Conservation (phyloP, 2,797 vertebrate genomes). For the Tragelaphus eurycerus region DNA sequence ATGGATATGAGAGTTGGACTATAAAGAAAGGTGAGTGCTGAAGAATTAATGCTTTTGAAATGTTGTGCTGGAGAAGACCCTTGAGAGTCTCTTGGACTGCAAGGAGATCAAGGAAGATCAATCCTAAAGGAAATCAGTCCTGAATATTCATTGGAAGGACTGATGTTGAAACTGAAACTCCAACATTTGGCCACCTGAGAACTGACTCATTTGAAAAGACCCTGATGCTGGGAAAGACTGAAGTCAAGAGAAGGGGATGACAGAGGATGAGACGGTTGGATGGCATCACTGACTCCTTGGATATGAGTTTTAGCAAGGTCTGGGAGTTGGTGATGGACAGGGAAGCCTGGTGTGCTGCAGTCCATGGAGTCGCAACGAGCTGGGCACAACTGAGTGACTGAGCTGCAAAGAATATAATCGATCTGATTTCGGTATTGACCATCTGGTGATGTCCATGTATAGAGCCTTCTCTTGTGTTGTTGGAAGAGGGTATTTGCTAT, state of each 20-base stretch:
- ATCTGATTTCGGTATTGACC: too few relatives aligned
- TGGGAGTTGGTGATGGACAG: not conserved
- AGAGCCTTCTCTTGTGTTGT: too few relatives aligned
- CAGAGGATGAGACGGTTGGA: not conserved
- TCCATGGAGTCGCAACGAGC: accelerated
- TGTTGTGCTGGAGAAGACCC: not conserved
- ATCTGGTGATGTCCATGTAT: too few relatives aligned
- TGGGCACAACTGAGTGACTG: not conserved
- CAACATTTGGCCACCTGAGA: not conserved
- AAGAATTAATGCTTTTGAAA: not conserved
- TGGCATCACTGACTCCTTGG: not conserved
- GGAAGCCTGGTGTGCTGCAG: not conserved
- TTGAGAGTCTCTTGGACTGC: not conserved
- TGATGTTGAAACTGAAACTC: not conserved
- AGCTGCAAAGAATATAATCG: too few relatives aligned
- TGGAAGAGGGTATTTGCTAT: too few relatives aligned
- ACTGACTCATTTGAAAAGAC: not conserved
- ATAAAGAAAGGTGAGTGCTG: not conserved
- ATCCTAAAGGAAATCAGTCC: not conserved
- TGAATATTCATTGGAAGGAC: not conserved
- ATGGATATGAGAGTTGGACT: not conserved
- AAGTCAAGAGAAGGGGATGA: not conserved
- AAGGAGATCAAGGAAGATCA: not conserved
- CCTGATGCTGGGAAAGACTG: not conserved
- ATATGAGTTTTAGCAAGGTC: not conserved